phyloP scores from a whole-genome alignment of 2,797 vertebrate species.

The Malurus splendens region DNA sequence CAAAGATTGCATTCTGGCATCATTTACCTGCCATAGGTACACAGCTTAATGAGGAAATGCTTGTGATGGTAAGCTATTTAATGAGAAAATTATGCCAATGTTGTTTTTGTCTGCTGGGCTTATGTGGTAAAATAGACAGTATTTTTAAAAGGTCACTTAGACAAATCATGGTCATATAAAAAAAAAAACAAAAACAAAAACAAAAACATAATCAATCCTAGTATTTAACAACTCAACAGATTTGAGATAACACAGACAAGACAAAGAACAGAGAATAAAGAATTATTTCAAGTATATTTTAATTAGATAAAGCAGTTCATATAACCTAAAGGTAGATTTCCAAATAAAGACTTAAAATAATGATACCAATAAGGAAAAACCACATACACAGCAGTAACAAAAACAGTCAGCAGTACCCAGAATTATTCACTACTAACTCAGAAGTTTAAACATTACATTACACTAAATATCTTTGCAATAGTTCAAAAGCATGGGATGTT shows the following conservation, averaged over 20 bases:
- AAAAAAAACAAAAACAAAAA: not conserved
- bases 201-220: not conserved
- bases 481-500: not conserved
- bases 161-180: not conserved
- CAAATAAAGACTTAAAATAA: not conserved
- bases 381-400: fast-evolving
- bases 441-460: not conserved
- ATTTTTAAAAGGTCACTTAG: not conserved
- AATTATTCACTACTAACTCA: not conserved
- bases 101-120: not conserved
- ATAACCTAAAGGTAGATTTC: not conserved
- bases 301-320: not conserved
- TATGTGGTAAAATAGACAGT: not conserved
- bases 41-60: not conserved
- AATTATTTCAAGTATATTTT: not conserved
- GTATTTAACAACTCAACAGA: not conserved
- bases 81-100: not conserved
- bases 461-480: not conserved
- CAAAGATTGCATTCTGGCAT: not conserved
- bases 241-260: not conserved
- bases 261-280: not conserved
- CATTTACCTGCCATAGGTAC: not conserved
- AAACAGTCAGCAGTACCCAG: not conserved
- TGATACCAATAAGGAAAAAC: not conserved
- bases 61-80: not conserved